Base-by-base conservation (phyloP, 2,113 vertebrate species). In the Sebastes fasciatus region DNA sequence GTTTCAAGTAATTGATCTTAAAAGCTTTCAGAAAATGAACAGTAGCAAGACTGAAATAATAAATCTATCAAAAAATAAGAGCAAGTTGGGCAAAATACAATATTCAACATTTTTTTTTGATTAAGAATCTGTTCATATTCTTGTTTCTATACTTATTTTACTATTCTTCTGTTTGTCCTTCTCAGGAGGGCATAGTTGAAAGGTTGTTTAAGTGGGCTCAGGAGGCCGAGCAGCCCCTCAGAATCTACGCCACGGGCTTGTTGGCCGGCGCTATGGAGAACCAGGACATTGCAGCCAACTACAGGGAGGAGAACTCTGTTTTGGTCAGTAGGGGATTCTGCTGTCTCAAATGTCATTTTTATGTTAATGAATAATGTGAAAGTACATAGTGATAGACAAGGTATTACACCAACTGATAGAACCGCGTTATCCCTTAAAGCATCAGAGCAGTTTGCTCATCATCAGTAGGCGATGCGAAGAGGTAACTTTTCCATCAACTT, bases 221-320 rank as follows among this genome's bases (percentile, higher is more conserved):
- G 88, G 98, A 99, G 89, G 97, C 97, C 0, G 98, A 99, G 91
- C 97, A 99, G 76, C 98, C 98, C 0, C 92, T 99, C 49, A 95
- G 98, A 85, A 99, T 98, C 0, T 99, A 98, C 0, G 98, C 98
- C 78, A 99, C 97, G 0, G 98, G 98, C 52, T 93, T 99, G 21
- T 92, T 99, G 76, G 98, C 98, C n/a, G 98, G 98, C 54, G 98
- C 98, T 84, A 99, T 99, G 98, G 98, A 99, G 95, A 99, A 99
- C 92, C 98, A 99, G 93, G 98, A 99, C 89, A 99, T 99, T 73
- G 98, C 98, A 90, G 98, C 98, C 62, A 99, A 99, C 94, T 99
- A 99, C 88, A 96, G 98, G 65, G 98, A 99, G 69, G 98, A 99
- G 92, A 99, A 99, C 94, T 99, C 97, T 4, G 96, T 98, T 45